Base-by-base conservation (phyloP, 2,797 vertebrate species). In the Ctenochaetus hawaiiensis region DNA sequence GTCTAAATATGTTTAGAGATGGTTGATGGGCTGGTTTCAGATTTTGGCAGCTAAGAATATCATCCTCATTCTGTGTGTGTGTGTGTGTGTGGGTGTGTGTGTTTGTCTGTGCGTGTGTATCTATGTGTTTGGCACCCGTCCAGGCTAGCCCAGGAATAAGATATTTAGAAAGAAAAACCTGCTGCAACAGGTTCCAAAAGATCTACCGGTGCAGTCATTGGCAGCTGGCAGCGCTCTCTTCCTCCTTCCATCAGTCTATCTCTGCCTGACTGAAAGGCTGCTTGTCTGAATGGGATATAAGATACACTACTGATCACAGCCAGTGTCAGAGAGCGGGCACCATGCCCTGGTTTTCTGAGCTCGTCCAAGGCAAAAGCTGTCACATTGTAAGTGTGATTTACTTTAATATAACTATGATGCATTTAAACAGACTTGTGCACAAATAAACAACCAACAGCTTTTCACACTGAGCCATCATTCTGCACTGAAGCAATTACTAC, bases 111-210 rank as follows among this genome's bases (percentile, higher is more conserved):
- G 78, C 48, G 60, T 49, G 45, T 34, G 26, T 14, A 26, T 20
- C 26, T 16, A 68, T 66, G 56, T 64, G 68, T 90, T 34, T 93
- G 94, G 94, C 92, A 70, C 77, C 57, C 6, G 66, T 91, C 93
- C 93, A 94, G 82, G 72, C 81, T 81, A 86, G 87, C 76, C 72
- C 77, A 88, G 89, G 72, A 86, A 85, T 90, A 90, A 90, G 89
- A 90, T 87, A 89, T 87, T 91, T 70, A 87, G 82, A 92, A 87
- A 84, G 82, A 82, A 89, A 91, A 90, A 93, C 94, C 90, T 95
- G 95, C 89, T 90, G 78, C 87, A 92, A 95, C 95, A 96, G 91
- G 95, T 95, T 92, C 84, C 78, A 72, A 80, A 82, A 89, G 81
- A 78, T 86, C 81, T 82, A 74, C 68, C 72, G 70, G 88, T 90